Evolutionary conservation across 2,113 vertebrate genomes (phyloP), one percentile per base, ranked within the genome.

Genomic region (Ploceus nigricollis): DNA sequence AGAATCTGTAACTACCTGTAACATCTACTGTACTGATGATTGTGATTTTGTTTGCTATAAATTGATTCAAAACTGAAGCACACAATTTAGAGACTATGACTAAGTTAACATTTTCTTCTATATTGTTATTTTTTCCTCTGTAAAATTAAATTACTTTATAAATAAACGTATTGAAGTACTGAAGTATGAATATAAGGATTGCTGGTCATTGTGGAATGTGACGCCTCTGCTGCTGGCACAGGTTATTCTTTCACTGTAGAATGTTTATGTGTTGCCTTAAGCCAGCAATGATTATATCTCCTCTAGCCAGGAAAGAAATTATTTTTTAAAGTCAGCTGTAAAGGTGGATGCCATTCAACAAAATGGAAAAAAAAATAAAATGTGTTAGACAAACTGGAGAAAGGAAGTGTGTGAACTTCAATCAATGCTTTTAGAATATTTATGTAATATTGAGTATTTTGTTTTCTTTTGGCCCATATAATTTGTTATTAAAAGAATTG

Each of bases 131-230:
- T 81, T 87, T 96, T 93, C 82, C 79, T 89, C 33, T 94, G 71
- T 81, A 82, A 92, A 82, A 93, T 91, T 93, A 94, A 58, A 88
- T 96, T 28, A 84, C 66, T 97, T 97, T 95, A 82, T 97, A 40
- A 79, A 93, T 95, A 96, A 96, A 87, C 27, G 11, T 76, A 94
- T 39, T 93, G 77, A 94, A 91, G 45, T 93, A 93, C 69, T 91
- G 77, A 91, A 91, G 35, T 93, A 64, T 71, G 75, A 85, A 37
- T 61, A 28, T 40, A 72, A 93, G 70, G 23, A 75, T 53, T 82
- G 60, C 42, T 86, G 33, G 68, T 91, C 82, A 83, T 89, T 77
- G 51, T 86, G 87, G 63, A 83, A 47, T 23, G 56, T 96, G 88
- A 96, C 94, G 57, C 57, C 42, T 94, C 53, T 56, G 37, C 76